phyloP scores from a whole-genome alignment of 2,888 invertebrate species.

The Theretra japonica region DNA sequence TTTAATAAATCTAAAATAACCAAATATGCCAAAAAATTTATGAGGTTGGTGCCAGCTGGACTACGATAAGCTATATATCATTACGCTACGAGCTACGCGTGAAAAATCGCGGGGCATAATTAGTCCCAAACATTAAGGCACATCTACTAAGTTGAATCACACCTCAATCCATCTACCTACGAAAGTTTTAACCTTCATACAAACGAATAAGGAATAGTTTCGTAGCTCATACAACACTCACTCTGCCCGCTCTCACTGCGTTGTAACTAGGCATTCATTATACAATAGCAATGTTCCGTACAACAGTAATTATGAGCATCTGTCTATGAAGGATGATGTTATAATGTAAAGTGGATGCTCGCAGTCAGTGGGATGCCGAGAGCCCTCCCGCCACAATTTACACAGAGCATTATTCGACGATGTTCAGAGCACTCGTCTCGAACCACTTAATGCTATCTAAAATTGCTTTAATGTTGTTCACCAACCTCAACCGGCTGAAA shows the following conservation, averaged over 20 bases:
- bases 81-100: too few species aligned
- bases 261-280: neutral
- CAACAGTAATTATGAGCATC: conserved; percentile 47
- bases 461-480: conserved; percentile 57
- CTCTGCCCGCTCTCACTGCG: neutral
- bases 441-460: conserved; percentile 61
- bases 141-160: neutral
- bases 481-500: conserved; percentile 45
- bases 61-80: too few species aligned
- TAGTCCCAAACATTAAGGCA: too few species aligned
- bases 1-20: too few species aligned
- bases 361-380: conserved; percentile 45
- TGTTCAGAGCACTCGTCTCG: conserved; percentile 62
- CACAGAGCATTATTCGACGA: conserved; percentile 60
- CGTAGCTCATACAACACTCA: neutral
- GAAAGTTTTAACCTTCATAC: neutral
- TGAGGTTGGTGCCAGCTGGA: too few species aligned
- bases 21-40: too few species aligned
- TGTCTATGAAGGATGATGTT: conserved; percentile 49
- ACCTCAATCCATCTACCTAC: neutral
- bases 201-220: neutral
- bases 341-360: conserved; percentile 46
- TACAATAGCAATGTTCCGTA: conserved; percentile 12
- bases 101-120: too few species aligned
- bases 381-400: conserved; percentile 58